Base-by-base conservation (phyloP, 37 sponge, comb jelly and placozoan species). In the Dysidea cf. avara region DNA sequence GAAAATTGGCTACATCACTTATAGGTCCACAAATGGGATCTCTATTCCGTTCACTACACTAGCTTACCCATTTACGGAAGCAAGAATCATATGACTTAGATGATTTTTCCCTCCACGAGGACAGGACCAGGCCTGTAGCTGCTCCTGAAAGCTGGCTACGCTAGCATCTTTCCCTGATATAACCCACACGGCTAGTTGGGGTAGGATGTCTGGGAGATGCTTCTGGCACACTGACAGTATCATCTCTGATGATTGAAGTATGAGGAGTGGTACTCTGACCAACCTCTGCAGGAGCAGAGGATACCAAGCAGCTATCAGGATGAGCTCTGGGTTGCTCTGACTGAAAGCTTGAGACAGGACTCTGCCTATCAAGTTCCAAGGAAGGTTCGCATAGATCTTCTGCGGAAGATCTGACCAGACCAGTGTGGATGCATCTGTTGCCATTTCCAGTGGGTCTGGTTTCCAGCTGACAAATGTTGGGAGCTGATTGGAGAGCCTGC, bases 241-340 rank as follows among this genome's bases (percentile, higher is more conserved):
- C n/a, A n/a, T n/a, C n/a, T n/a, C n/a, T n/a, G n/a, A n/a, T n/a
- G n/a, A n/a, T n/a, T n/a, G n/a, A n/a, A n/a, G n/a, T n/a, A n/a
- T n/a, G n/a, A n/a, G n/a, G n/a, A n/a, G n/a, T n/a, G n/a, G n/a
- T n/a, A n/a, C n/a, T n/a, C n/a, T n/a, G n/a, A n/a, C n/a, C n/a
- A n/a, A n/a, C n/a, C n/a, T n/a, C n/a, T 30, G 13, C 32, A 77
- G 40, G 0, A 77, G 67, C 40, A n/a, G 32, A 2, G 78, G 78
- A 37, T 43, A 77, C 78, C 78, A 77, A 24, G 48, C 28, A 47
- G 60, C 60, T 18, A 75, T 21, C 36, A 75, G 43, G 43, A 7
- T 37, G 64, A 75, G n/a, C 69, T 25, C 38, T 46, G 38, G 66
- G 14, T 12, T 12, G 39, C 40, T 31, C 13, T 18, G 28, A 17